phyloP scores from a whole-genome alignment of 1,140 invertebrate genomes.

The Ips typographus region DNA sequence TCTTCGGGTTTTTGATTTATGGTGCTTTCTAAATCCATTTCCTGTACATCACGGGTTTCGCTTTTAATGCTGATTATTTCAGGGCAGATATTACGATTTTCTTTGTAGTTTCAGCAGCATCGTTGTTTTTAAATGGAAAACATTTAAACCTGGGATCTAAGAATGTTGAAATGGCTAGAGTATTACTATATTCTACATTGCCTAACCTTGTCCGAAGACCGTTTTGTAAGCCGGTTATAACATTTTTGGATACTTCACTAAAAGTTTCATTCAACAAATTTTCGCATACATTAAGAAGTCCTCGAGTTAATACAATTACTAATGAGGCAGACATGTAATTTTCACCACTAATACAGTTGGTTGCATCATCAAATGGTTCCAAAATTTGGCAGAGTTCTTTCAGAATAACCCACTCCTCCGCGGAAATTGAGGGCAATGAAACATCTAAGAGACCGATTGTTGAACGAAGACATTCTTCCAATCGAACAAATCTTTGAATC shows the following conservation, averaged over 20 bases:
- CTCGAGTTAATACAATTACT: conserved; percentile 28
- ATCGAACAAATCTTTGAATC: conserved; percentile 45
- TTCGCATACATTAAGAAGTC: conserved; percentile 21
- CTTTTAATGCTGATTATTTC: neutral
- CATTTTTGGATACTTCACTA: conserved; percentile 5
- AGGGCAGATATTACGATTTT: conserved; percentile 14
- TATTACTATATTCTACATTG: conserved; percentile 31
- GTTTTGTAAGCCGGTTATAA: conserved; percentile 12
- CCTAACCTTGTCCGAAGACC: conserved; percentile 11
- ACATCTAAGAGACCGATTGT: conserved; percentile 34
- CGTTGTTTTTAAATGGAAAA: conserved; percentile 19
- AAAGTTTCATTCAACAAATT: conserved; percentile 17
- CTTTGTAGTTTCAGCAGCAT: conserved; percentile 22
- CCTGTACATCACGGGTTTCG: neutral
- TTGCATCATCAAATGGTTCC: conserved; percentile 40
- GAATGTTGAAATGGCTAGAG: conserved; percentile 28
- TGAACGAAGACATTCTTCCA: conserved; percentile 36
- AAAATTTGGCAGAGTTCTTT: conserved; percentile 39
- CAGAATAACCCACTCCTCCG: conserved; percentile 38
- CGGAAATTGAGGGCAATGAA: conserved; percentile 22
- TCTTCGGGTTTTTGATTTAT: neutral
- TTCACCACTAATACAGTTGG: conserved; percentile 43
- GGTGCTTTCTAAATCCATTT: neutral
- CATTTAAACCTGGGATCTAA: conserved; percentile 36
- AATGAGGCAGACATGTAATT: conserved; percentile 40